These are phyloP conservation scores for Vimba vimba DNA, from an alignment of 2,113 vertebrate genomes.

Conservation along the genomic window DNA sequence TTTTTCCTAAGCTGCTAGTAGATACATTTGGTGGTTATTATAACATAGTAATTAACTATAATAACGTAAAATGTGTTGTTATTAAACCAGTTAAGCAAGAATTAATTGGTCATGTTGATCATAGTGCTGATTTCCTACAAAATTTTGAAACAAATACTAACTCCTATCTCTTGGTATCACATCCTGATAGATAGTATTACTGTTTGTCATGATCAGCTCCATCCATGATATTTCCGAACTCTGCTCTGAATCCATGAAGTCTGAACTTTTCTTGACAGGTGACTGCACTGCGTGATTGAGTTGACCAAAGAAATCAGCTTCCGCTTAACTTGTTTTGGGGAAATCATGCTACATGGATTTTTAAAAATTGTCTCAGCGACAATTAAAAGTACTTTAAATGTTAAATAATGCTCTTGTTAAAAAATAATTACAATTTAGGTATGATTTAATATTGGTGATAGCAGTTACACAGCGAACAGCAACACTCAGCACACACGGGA, in stretches of 20 bases:
- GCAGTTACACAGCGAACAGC: background rate
- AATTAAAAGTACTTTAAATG: background rate
- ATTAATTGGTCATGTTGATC: too few species aligned
- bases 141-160: too few species aligned
- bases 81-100: background rate
- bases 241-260: background rate
- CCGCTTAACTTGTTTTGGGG: background rate
- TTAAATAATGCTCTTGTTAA: background rate
- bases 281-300: background rate
- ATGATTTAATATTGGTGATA: background rate
- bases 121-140: too few species aligned
- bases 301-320: background rate
- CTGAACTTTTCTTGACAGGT: background rate
- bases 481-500: background rate
- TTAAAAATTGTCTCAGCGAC: background rate
- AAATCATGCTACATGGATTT: background rate
- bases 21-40: background rate
- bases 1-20: background rate
- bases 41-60: background rate
- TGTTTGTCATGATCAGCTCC: background rate
- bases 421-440: background rate
- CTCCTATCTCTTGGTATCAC: background rate
- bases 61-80: background rate
- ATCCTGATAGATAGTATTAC: background rate
- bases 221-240: background rate